Evolutionary conservation across 92 coral and sea anemone species (phyloP), one percentile per base, ranked within the genome.

Genomic region (Porites evermanni): DNA sequence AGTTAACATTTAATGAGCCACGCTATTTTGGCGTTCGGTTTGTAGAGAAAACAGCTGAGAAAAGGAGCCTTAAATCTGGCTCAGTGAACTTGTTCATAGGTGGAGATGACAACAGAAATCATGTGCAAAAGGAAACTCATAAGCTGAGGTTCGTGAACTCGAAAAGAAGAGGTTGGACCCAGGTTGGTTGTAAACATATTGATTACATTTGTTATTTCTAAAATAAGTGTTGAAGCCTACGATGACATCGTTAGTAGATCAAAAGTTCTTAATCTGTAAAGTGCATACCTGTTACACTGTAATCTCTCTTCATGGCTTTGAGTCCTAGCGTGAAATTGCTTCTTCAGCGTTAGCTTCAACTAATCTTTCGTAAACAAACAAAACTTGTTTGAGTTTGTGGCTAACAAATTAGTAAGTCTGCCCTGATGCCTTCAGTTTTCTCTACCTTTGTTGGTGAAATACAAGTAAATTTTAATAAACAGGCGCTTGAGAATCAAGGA

Each of bases 1-100:
- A 66, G 84, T 21, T 13, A 66, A 18, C 84, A 65, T 38, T 66
- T 65, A 66, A 66, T 79, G 24, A 66, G 52, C 81, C 74, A 21
- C 74, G 64, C 84, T 12, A 67, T 52, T 20, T 13, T 14, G 58
- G 2, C 21, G 44, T 24, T 32, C 64, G 7, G 53, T 58, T n/a
- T 18, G 10, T 63, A 26, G 21, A 64, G 47, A 67, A 24, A 21
- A 52, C 64, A 23, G 7, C 29, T 38, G 58, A 51, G 47, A 38
- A 38, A 24, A 66, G 12, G 38, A 26, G 16, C 1, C 17, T 64
- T 65, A 8, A 14, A n/a, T 13, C 16, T 12, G 44, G 20, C 52
- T 38, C 13, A 21, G 19, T 20, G 47, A 21, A 65, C 64, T 65
- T 53, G 72, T 19, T 50, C 6, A 23, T 17, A 44, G 72, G 7